Conservation (phyloP, 2,797 vertebrate species). For the Pogoniulus pusillus region DNA sequence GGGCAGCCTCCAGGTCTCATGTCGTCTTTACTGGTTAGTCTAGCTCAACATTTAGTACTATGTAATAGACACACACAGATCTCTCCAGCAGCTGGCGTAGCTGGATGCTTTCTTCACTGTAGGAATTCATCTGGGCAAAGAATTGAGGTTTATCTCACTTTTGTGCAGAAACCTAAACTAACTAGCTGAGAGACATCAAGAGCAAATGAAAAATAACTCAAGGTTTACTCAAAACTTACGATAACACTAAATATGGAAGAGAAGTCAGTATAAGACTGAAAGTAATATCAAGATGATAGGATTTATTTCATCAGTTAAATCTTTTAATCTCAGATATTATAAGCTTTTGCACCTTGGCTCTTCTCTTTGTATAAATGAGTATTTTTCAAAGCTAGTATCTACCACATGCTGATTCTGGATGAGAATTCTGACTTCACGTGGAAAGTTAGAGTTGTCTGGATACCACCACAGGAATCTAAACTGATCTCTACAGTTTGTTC, state of each 20-base stretch:
- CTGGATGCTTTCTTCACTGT: not conserved
- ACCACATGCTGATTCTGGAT: slow-evolving; percentile 16
- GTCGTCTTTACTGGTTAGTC: not conserved
- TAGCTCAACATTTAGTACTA: not conserved
- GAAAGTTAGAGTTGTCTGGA: not conserved
- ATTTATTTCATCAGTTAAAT: not conserved
- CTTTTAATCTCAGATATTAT: not conserved
- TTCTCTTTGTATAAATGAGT: not conserved
- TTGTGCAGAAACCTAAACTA: not conserved
- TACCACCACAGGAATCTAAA: not conserved
- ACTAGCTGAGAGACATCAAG: not conserved
- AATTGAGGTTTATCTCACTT: not conserved
- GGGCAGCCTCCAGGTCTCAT: not conserved
- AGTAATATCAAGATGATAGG: not conserved
- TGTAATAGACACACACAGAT: not conserved
- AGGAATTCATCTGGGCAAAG: not conserved
- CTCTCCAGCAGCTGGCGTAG: not conserved
- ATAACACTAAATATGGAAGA: not conserved
- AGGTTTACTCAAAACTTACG: not conserved
- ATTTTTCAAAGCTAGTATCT: not conserved
- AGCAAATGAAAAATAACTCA: not conserved
- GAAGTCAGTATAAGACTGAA: not conserved
- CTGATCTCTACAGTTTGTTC: not conserved
- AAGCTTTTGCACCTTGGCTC: not conserved
- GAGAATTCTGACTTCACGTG: not conserved